A percentile compares a stretch with the other conserved stretches of the same genome.
These are phyloP conservation scores for Hirtodrosophila confusa DNA, from an alignment of 2,888 invertebrate species.

Conservation along the genomic window DNA sequence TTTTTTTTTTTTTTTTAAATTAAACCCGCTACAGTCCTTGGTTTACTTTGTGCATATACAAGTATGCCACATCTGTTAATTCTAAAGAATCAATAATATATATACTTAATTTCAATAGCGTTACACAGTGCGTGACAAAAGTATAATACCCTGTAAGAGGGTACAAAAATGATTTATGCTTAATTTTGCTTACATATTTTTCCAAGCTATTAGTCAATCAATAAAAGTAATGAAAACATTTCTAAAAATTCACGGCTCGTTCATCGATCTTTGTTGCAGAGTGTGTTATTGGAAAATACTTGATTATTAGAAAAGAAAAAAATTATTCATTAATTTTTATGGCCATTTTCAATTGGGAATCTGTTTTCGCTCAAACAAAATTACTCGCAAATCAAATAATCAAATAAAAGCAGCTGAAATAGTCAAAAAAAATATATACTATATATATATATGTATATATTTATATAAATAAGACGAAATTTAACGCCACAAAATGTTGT, in stretches of 20 bases:
- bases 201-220: background rate
- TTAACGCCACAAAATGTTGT: background rate
- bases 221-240: slow-evolving; percentile 1
- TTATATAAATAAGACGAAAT: background rate
- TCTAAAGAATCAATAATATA: no score
- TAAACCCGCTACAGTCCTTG: no score
- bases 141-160: background rate
- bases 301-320: slow-evolving; percentile 11
- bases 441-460: background rate
- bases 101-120: no score
- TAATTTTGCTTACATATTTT: background rate
- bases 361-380: slow-evolving; percentile 43
- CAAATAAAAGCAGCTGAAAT: slow-evolving; percentile 14
- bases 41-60: background rate
- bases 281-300: slow-evolving; percentile 27
- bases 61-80: no score
- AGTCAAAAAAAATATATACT: background rate
- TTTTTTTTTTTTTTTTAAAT: no score
- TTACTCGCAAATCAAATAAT: slow-evolving; percentile 48
- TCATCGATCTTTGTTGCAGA: slow-evolving; percentile 10
- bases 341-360: slow-evolving; percentile 40
- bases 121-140: no score
- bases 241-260: background rate
- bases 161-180: no score
- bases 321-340: slow-evolving; percentile 22